Percentiles rank a stretch among this genome's conserved stretches.
Evolutionary conservation across 2,888 invertebrate genomes (phyloP).

Genomic region (Caenorhabditis parvicauda): DNA sequence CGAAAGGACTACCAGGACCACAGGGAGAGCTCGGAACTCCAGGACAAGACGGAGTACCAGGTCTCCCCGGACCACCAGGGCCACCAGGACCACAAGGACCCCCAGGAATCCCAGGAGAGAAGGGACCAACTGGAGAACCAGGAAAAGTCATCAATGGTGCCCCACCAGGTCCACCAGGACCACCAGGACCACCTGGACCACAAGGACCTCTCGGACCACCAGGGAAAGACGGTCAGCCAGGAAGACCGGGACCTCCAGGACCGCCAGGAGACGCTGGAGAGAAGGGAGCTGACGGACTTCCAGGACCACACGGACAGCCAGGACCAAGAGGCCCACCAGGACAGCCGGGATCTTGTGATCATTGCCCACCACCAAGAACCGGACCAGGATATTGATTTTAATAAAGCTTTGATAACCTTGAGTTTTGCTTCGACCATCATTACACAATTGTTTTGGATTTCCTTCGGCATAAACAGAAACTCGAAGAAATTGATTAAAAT

Average conservation of each 20-base stretch:
- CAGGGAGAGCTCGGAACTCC: constrained; percentile 52
- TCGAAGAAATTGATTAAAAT: no score
- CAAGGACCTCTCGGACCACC: constrained; percentile 55
- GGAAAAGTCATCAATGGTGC: constrained; percentile 57
- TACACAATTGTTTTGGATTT: no score
- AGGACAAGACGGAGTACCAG: constrained; percentile 52
- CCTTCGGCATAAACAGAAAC: no score
- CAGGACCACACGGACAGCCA: constrained; percentile 54
- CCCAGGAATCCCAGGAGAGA: constrained; percentile 59
- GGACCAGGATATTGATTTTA: constrained; percentile 47
- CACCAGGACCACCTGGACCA: constrained; percentile 57
- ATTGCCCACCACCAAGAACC: constrained; percentile 59
- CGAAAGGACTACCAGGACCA: constrained; percentile 54
- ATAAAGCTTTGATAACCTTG: no score
- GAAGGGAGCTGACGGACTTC: constrained; percentile 65
- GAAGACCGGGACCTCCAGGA: constrained; percentile 38
- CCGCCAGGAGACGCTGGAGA: constrained; percentile 57
- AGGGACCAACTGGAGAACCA: constrained; percentile 59
- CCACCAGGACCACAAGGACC: constrained; percentile 59
- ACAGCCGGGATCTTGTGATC: constrained; percentile 57
- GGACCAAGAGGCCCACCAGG: constrained; percentile 48
- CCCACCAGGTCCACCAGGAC: constrained; percentile 55
- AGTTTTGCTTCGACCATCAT: no score
- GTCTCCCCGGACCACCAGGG: constrained; percentile 60
- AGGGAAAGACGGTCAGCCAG: constrained; percentile 52